Percentiles rank a stretch among this genome's conserved stretches.
Evolutionary conservation across 2,113 vertebrate genomes (phyloP).

Genomic region (Lipotes vexillifer): DNA sequence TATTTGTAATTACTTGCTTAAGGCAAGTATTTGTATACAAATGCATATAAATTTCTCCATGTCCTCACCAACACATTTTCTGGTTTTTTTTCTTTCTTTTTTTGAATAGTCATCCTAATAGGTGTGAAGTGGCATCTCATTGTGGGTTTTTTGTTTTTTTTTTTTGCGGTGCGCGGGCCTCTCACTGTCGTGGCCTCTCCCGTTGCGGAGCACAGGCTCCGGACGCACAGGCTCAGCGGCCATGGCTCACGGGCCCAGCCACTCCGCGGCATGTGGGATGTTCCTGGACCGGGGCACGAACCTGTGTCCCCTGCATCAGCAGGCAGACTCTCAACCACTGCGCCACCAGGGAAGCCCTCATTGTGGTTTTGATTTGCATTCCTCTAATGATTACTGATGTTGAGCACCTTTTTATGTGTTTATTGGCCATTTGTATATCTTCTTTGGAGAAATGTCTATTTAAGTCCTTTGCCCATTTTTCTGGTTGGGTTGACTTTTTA

Average conservation of each 20-base stretch:
- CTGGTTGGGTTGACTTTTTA: neutral
- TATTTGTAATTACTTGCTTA: neutral
- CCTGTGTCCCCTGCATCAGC: too few species aligned
- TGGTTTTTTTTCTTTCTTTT: neutral
- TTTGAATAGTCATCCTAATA: neutral
- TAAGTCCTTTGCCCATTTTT: neutral
- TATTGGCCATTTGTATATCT: too few species aligned
- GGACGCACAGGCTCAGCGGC: too few species aligned
- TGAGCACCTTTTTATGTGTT: too few species aligned
- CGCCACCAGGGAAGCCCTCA: too few species aligned
- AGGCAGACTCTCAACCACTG: too few species aligned
- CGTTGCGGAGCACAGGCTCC: too few species aligned
- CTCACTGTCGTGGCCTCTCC: too few species aligned
- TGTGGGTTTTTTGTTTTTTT: neutral
- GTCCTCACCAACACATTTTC: neutral
- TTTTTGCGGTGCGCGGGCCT: too few species aligned
- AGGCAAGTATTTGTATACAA: neutral
- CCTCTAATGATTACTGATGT: neutral
- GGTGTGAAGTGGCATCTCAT: neutral
- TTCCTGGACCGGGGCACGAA: too few species aligned
- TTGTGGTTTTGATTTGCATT: neutral
- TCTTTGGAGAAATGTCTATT: neutral
- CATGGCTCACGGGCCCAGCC: too few species aligned
- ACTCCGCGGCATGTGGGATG: rapidly evolving
- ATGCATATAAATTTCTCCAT: neutral